Base-by-base conservation (phyloP, 2,888 invertebrate genomes). In the Stenoptilia bipunctidactyla region DNA sequence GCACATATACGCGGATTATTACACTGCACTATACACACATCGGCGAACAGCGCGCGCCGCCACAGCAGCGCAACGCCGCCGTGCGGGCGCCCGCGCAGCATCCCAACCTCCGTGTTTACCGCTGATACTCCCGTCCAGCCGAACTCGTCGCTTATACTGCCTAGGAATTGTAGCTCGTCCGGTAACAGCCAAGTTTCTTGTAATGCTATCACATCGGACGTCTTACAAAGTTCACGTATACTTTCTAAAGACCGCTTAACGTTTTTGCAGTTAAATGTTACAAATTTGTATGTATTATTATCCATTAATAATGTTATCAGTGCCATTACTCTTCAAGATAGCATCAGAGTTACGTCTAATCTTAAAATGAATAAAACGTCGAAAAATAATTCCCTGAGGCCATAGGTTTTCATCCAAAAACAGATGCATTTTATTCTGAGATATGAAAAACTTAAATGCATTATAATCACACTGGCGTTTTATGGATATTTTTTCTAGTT, bases 371-470 rank as follows among this genome's bases (percentile, higher is more conserved):
- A 45, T 27, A 40, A 45, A 45, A 9, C 40, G 34, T 27, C 43
- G 8, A 35, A 43, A 45, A 10, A 36, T 33, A 37, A 45, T 43
- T 34, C 39, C 41, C 14, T 43, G 38, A 3, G 46, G 46, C 44
- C 46, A 46, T 15, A 46, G 34, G 3, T 39, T 35, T 13, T 39
- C 39, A 38, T 44, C 34, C 13, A 46, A 30, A 36, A 42, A 46
- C 37, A 44, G 13, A 1, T 27, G 13, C n/a, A 42, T 10, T 38
- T 46, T 44, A 3, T 10, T 8, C 8, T 44, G 15, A 8, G 36
- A 37, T 33, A 46, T 39, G 30, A 39, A 40, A 8, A 44, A 39
- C 15, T 44, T 44, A 13, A 42, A 46, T 2, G 46, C 46, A 13
- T 39, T 39, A 38, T 46, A 39, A n/a, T 13, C 12, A 15, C 25